These are phyloP conservation scores for Leptestheria dahalacensis DNA, from an alignment of 1,140 invertebrate species.

Conservation along the genomic window DNA sequence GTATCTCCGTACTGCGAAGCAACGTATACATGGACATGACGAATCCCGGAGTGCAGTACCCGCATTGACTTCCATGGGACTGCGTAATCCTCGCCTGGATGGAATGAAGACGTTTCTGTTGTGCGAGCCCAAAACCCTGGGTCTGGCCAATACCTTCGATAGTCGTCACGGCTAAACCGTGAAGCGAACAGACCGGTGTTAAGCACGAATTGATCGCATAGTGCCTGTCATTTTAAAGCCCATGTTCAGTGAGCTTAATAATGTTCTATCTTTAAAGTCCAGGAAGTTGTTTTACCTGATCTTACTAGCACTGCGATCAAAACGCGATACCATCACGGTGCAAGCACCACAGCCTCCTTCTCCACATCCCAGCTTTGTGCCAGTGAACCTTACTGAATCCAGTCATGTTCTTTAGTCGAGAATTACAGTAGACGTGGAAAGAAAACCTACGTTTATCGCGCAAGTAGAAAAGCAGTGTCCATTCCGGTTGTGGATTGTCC, in stretches of 20 bases:
- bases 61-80: slow-evolving; percentile 78
- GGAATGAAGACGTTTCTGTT: slow-evolving; percentile 53
- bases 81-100: slow-evolving; percentile 74
- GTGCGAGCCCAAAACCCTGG: background rate
- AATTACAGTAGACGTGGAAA: background rate
- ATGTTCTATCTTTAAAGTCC: background rate
- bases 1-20: slow-evolving; percentile 43
- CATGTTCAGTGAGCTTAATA: background rate
- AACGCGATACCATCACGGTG: slow-evolving; percentile 78
- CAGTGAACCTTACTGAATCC: slow-evolving; percentile 50
- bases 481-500: slow-evolving; percentile 58
- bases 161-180: slow-evolving; percentile 72
- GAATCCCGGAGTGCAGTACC: slow-evolving; percentile 81
- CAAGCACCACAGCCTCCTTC: slow-evolving; percentile 91
- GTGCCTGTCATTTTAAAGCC: slow-evolving; percentile 42
- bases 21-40: slow-evolving; percentile 89
- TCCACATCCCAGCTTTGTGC: slow-evolving; percentile 79
- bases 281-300: slow-evolving; percentile 33
- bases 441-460: slow-evolving; percentile 46
- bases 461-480: slow-evolving; percentile 67
- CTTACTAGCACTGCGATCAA: slow-evolving; percentile 40
- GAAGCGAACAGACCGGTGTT: slow-evolving; percentile 62
- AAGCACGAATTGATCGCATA: slow-evolving; percentile 77
- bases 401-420: slow-evolving; percentile 1
- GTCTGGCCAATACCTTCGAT: slow-evolving; percentile 50